phyloP scores from a whole-genome alignment of 2,797 vertebrate genomes.

The Ctenosaura bakeri region DNA sequence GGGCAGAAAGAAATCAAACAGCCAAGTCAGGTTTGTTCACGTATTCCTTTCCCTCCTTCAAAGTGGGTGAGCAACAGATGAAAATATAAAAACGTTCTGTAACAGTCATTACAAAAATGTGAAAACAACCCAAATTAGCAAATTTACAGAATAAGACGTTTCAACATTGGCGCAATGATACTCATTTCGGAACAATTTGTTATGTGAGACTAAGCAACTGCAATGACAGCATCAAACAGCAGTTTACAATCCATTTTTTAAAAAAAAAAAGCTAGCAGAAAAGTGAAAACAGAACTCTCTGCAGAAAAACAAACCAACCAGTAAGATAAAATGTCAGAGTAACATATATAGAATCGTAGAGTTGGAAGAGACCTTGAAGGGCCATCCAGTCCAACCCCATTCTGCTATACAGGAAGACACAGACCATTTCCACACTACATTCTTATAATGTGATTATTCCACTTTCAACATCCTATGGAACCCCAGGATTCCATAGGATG shows the following conservation, averaged over 20 bases:
- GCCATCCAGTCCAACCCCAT: no score
- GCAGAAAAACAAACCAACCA: background rate
- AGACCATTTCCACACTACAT: no score
- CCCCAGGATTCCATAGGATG: no score
- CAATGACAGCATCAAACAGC: background rate
- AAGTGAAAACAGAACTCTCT: background rate
- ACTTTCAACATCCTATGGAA: no score
- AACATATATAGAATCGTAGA: background rate
- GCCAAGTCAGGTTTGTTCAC: background rate
- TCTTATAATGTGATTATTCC: no score
- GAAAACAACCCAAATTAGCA: background rate
- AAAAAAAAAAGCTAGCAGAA: background rate
- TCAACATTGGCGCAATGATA: background rate
- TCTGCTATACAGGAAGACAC: no score
- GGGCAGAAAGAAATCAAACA: background rate
- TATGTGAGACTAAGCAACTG: background rate
- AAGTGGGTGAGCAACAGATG: background rate
- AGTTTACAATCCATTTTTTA: no score
- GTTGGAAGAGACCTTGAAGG: background rate
- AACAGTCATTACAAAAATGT: background rate
- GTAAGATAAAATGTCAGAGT: background rate
- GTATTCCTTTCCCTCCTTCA: background rate
- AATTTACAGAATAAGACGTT: background rate
- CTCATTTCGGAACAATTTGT: background rate
- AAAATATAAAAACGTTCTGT: background rate